phyloP scores from a whole-genome alignment of 2,113 vertebrate genomes.

The Strix uralensis region DNA sequence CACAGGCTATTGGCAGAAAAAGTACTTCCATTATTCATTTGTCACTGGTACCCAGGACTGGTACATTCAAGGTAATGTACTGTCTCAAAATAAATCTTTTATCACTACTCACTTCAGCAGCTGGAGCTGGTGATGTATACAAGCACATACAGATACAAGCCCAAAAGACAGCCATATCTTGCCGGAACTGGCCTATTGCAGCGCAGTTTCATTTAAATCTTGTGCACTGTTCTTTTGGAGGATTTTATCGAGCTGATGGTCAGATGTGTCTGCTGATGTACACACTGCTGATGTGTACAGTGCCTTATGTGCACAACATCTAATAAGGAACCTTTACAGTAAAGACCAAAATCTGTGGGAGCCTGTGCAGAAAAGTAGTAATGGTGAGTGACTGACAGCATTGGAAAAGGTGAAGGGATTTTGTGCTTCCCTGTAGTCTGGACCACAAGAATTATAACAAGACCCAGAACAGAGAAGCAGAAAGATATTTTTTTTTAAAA shows the following conservation, averaged over 20 bases:
- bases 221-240: neutral
- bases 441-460: neutral
- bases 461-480: neutral
- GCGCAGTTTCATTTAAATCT: neutral
- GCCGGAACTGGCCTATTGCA: neutral
- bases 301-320: neutral
- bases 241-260: neutral
- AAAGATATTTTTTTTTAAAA: neutral
- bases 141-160: neutral
- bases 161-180: neutral
- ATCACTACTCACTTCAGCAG: slow-evolving; percentile 26
- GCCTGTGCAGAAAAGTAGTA: neutral
- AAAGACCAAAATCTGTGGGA: neutral
- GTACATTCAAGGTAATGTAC: slow-evolving; percentile 56
- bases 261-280: neutral
- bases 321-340: neutral
- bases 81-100: slow-evolving; percentile 55
- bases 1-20: slow-evolving; percentile 20
- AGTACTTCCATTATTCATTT: slow-evolving; percentile 48
- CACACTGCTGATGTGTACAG: neutral
- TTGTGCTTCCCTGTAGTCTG: neutral
- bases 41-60: slow-evolving; percentile 9
- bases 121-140: neutral
- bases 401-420: neutral
- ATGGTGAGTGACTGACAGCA: neutral